A percentile compares a stretch with the other conserved stretches of the same genome.
Conservation (phyloP, 2,797 vertebrate genomes). For the Typhlichthys subterraneus region DNA sequence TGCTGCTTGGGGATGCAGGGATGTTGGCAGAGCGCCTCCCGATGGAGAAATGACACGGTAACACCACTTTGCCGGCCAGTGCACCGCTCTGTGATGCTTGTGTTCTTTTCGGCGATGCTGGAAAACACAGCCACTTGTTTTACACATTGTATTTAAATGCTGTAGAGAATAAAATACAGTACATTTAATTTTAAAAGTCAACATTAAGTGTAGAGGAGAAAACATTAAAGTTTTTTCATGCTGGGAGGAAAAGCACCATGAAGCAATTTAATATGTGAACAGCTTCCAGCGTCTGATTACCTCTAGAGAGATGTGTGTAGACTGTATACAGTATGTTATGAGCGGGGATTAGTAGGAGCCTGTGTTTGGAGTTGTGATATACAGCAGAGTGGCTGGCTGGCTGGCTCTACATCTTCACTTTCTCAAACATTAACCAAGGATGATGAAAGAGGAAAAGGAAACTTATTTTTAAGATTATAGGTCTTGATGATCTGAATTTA, state of each 20-base stretch:
- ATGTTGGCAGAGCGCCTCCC: conserved; percentile 31
- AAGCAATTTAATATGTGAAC: conserved; percentile 1
- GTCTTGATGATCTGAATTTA: too few relatives aligned
- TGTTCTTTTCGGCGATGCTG: conserved; percentile 27
- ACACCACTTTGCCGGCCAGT: conserved; percentile 78
- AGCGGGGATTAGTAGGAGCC: conserved; percentile 6
- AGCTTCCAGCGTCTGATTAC: conserved; percentile 3
- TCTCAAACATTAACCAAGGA: conserved; percentile 12
- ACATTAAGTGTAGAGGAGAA: too few relatives aligned
- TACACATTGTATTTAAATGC: too few relatives aligned
- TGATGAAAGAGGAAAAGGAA: background rate
- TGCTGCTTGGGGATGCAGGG: background rate
- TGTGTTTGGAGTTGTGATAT: conserved; percentile 6
- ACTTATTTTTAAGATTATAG: background rate
- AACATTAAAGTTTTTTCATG: background rate
- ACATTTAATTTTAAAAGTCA: too few relatives aligned
- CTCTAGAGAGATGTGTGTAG: background rate
- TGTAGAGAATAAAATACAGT: too few relatives aligned
- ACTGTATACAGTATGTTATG: background rate
- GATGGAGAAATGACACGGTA: conserved; percentile 87
- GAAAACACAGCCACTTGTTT: conserved; percentile 17
- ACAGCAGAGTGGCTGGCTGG: background rate
- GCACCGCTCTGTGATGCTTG: conserved; percentile 64
- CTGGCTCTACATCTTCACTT: conserved; percentile 24
- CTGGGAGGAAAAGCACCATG: conserved; percentile 2